These are phyloP conservation scores for Eugnorisma glareosa DNA, from an alignment of 2,888 invertebrate genomes.

Conservation along the genomic window DNA sequence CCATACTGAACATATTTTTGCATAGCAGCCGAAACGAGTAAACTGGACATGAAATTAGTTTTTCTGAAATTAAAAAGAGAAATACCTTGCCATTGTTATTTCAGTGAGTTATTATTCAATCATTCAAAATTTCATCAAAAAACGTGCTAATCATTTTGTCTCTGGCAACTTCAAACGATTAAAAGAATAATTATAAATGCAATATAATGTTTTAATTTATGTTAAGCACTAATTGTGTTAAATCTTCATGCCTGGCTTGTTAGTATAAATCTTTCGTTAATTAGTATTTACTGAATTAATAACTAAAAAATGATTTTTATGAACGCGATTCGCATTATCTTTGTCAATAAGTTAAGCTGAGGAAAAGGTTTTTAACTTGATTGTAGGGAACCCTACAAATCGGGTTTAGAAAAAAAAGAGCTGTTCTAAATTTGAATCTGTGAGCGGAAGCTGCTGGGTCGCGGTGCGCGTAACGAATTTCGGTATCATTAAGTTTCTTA, in stretches of 20 bases:
- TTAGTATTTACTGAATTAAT: constrained; percentile 11
- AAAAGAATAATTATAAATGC: constrained; percentile 13
- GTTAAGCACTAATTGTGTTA: not conserved
- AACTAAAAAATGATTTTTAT: not conserved
- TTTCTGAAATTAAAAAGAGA: not conserved
- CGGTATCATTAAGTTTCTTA: constrained; percentile 84
- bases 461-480: constrained; percentile 85
- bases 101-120: not conserved
- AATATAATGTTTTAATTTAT: constrained; percentile 16
- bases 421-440: constrained; percentile 84
- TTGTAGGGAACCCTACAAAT: constrained; percentile 66
- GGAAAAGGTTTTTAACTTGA: not conserved
- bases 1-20: not conserved
- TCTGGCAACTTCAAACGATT: constrained; percentile 8
- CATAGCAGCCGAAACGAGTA: not conserved
- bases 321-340: not conserved
- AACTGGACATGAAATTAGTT: too few relatives aligned
- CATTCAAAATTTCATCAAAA: not conserved
- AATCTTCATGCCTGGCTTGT: not conserved
- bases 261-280: constrained; percentile 1
- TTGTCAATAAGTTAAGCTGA: not conserved
- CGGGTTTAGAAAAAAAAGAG: constrained; percentile 73
- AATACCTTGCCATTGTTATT: not conserved
- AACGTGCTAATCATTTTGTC: not conserved
- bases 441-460: constrained; percentile 85